Conservation (phyloP, 2,113 vertebrate genomes). For the Catagonus wagneri region DNA sequence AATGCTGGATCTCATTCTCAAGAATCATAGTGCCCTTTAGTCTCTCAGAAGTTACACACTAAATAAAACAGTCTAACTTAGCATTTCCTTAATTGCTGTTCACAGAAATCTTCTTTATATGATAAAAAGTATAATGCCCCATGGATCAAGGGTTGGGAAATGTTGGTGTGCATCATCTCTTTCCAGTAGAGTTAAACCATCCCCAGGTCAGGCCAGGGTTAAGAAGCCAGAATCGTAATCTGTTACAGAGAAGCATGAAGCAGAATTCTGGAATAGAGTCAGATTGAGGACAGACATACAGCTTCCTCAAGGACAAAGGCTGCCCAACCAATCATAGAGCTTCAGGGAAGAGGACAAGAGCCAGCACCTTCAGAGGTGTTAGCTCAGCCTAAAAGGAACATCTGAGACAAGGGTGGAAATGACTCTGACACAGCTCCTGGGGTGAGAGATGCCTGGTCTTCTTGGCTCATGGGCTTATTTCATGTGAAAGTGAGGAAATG, state of each 20-base stretch:
- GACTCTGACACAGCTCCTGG: background rate
- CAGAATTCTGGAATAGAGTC: background rate
- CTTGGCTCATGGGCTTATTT: background rate
- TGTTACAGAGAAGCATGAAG: background rate
- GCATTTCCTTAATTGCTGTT: background rate
- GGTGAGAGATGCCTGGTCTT: background rate
- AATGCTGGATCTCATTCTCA: background rate
- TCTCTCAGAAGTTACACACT: background rate
- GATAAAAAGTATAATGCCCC: background rate
- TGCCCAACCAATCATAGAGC: background rate
- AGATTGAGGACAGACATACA: background rate
- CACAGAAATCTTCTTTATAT: background rate
- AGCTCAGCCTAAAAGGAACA: background rate
- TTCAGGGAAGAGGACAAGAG: background rate
- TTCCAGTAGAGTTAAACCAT: background rate
- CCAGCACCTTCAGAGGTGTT: background rate
- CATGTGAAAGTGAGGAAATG: background rate
- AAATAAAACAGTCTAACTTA: background rate
- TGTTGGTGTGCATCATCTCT: background rate
- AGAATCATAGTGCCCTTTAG: background rate
- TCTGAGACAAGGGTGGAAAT: background rate
- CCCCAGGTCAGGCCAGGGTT: background rate
- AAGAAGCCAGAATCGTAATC: background rate
- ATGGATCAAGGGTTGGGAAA: background rate
- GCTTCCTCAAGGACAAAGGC: background rate